phyloP scores from a whole-genome alignment of 1,140 invertebrate species.

The Chrysoperla carnea region DNA sequence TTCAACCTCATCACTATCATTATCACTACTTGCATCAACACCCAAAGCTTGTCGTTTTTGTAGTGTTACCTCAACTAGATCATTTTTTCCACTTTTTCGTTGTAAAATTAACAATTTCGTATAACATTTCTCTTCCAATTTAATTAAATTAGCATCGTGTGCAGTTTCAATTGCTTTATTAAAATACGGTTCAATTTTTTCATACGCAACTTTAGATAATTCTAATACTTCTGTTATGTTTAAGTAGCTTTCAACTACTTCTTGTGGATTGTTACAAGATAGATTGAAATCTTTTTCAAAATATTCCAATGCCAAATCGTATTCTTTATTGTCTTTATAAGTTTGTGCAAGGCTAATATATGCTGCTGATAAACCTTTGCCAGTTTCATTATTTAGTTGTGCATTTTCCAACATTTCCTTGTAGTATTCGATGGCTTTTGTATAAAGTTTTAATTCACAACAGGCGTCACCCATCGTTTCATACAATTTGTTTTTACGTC shows the following conservation, averaged over 20 bases:
- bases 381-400: slow-evolving; percentile 30
- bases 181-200: slow-evolving; percentile 41
- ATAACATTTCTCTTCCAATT: slow-evolving; percentile 39
- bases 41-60: slow-evolving; percentile 25
- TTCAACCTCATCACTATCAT: slow-evolving; percentile 30
- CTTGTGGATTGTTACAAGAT: slow-evolving; percentile 43
- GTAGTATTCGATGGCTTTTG: slow-evolving; percentile 62
- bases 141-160: slow-evolving; percentile 31
- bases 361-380: slow-evolving; percentile 46
- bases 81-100: slow-evolving; percentile 28
- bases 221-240: slow-evolving; percentile 50
- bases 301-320: slow-evolving; percentile 58
- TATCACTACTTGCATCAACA: slow-evolving; percentile 30
- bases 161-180: slow-evolving; percentile 40
- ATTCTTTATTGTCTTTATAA: slow-evolving; percentile 60
- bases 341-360: slow-evolving; percentile 80
- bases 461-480: slow-evolving; percentile 71
- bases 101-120: slow-evolving; percentile 33
- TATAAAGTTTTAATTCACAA: slow-evolving; percentile 44
- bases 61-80: slow-evolving; percentile 29
- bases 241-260: slow-evolving; percentile 40
- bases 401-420: slow-evolving; percentile 57
- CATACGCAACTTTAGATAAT: slow-evolving; percentile 32
- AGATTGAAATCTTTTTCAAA: slow-evolving; percentile 59
- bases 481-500: slow-evolving; percentile 42